Base-by-base conservation (phyloP, 2,888 invertebrate species). In the Melanostoma scalare region DNA sequence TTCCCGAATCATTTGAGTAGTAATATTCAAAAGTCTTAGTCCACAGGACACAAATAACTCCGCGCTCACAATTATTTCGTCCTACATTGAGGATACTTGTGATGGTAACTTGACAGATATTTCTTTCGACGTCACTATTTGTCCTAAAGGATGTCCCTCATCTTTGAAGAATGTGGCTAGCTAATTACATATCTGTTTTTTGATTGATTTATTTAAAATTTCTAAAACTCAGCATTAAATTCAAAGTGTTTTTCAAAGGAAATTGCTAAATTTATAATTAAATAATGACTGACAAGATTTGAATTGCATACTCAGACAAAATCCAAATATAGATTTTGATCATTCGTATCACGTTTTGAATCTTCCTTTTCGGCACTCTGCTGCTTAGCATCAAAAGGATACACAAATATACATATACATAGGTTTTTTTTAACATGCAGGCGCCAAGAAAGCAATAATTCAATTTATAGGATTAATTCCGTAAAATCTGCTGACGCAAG, bases 391-490 rank as follows among this genome's bases (percentile, higher is more conserved):
- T 72, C 50, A 48, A 31, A n/a, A 9, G 58, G 38, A 69, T 38
- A 38, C 40, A 48, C 6, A 20, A 30, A 3, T 6, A 10, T 2
- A 20, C 20, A 20, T 20, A 20, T 20, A 20, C 20, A 20, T 50
- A 31, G 1, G 36, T 35, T 63, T 46, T 61, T 31, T 46, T 46
- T 50, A 8, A 3, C 31, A 3, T 52, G n/a, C 30, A 42, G 72
- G 72, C 60, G 60, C 53, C 61, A 8, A 61, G 61, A 61, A 36
- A 40, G 9, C 44, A 40, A 72, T 72, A 61, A 72, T 42, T 72
- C 61, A 61, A 60, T 72, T 53, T 35, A 61, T 46, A 44, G 35
- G 61, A 71, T 72, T 61, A 60, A 52, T 72, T 60, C 30, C 3
- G 36, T 44, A 5, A 53, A 61, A 72, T 61, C 61, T 61, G 31